Percentiles rank a stretch among this genome's conserved stretches.
Conservation (phyloP, 1,140 invertebrate species). For the Drosophila ogumai region DNA sequence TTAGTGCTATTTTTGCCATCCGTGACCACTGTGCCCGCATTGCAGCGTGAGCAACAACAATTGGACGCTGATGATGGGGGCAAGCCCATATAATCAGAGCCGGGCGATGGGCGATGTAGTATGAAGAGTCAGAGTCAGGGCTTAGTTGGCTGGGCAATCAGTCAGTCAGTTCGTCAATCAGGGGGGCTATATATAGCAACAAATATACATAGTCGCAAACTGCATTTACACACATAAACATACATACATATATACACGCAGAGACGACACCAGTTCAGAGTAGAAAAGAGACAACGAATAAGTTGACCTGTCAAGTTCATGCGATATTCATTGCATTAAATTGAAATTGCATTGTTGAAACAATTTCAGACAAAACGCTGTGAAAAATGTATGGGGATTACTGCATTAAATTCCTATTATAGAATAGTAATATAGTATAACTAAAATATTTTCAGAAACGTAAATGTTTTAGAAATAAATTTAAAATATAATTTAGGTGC, state of each 20-base stretch:
- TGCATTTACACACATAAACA: constrained; percentile 15
- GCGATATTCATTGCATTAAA: constrained; percentile 48
- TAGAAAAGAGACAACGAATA: constrained; percentile 14
- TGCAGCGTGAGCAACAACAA: constrained; percentile 40
- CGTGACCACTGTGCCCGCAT: constrained; percentile 23
- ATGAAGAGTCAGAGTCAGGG: constrained; percentile 48
- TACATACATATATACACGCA: background rate
- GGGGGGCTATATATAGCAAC: constrained; percentile 35
- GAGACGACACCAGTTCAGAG: constrained; percentile 1
- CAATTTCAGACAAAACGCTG: background rate
- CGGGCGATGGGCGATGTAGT: background rate
- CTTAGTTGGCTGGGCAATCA: constrained; percentile 56
- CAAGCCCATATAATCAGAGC: constrained; percentile 55
- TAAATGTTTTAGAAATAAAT: background rate
- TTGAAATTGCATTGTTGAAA: constrained; percentile 31
- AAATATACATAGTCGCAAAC: constrained; percentile 3
- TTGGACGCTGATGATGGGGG: constrained; percentile 50
- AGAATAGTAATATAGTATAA: no score
- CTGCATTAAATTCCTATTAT: background rate
- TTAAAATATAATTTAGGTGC: background rate
- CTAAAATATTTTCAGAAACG: no score
- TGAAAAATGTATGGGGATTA: background rate
- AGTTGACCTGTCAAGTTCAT: constrained; percentile 55
- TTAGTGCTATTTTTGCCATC: background rate
- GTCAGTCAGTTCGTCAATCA: constrained; percentile 49